Base-by-base conservation (phyloP, 2,113 vertebrate genomes). In the Poeciliopsis occidentalis region DNA sequence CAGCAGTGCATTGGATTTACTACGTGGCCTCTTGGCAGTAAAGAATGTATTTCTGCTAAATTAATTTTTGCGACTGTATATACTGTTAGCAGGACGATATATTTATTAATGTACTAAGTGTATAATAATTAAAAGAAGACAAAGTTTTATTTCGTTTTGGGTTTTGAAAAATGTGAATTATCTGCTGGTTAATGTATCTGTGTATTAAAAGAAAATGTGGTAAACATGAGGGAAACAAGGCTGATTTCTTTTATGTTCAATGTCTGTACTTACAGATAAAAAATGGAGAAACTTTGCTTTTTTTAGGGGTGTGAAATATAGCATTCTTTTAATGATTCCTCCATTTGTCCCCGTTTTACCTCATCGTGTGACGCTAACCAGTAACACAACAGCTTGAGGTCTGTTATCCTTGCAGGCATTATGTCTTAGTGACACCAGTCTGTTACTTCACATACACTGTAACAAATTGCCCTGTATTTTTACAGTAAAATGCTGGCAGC, bases 41-140 rank as follows among this genome's bases (percentile, higher is more conserved):
- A 85, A 31, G 77, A 87, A 88, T 88, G 81, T 75, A 79, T 75
- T 64, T 75, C 64, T 75, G 57, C 72, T 29, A 41, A 41, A 73
- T 73, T 22, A 73, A 84, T 78, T 73, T 82, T 54, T 76, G 41
- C 69, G 51, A 57, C 8, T 76, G 68, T 78, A 87, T 47, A 84
- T 73, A 81, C 73, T 60, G 68, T 82, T 82, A 78, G 78, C 61
- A 78, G 37, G 3, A 61, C 31, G 37, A 67, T 29, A 15, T 79
- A 64, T 73, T 85, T 75, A 78, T 73, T 65, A 31, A 68, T 74
- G 24, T 66, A 29, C 17, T 47, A 24, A 60, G 74, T 75, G 67
- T 78, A 26, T 51, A 75, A 12, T 32, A 12, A 81, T 69, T 47
- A 75, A 81, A 88, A 73, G 8, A 69, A 24, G 54, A 37, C 60